Evolutionary conservation across 2,888 invertebrate species (phyloP).

Genomic region (Drosophila nr. medialis): DNA sequence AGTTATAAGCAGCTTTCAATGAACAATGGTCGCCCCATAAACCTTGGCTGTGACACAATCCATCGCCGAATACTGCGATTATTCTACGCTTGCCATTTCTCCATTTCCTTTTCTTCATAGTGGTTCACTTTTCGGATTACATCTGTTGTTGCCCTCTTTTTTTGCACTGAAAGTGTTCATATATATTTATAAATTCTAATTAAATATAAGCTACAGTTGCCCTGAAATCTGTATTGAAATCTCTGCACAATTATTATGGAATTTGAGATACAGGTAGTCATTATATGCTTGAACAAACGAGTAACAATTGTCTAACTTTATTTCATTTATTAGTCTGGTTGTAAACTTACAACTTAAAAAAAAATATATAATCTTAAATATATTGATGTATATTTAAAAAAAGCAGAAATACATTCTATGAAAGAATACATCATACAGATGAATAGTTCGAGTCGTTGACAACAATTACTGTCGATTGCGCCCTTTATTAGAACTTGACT

Average conservation of each 20-base stretch:
- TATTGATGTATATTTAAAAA: background rate
- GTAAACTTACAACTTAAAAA: background rate
- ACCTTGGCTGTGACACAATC: conserved; percentile 70
- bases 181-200: background rate
- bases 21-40: conserved; percentile 68
- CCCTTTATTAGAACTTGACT: background rate
- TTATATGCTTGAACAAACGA: background rate
- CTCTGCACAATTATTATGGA: background rate
- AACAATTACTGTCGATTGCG: background rate
- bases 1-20: conserved; percentile 61
- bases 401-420: background rate
- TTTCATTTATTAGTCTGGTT: background rate
- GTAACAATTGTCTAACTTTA: background rate
- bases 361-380: background rate
- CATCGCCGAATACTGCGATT: conserved; percentile 15
- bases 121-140: conserved; percentile 39
- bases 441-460: background rate
- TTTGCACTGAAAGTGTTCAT: background rate
- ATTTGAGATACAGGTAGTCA: background rate
- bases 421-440: background rate
- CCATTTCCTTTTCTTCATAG: conserved; percentile 24
- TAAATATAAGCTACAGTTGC: background rate
- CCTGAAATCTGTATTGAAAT: background rate
- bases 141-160: background rate
- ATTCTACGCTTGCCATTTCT: conserved; percentile 9